A percentile compares a stretch with the other conserved stretches of the same genome.
Evolutionary conservation across 2,888 invertebrate genomes (phyloP).

Genomic region (Keiferia lycopersicella): DNA sequence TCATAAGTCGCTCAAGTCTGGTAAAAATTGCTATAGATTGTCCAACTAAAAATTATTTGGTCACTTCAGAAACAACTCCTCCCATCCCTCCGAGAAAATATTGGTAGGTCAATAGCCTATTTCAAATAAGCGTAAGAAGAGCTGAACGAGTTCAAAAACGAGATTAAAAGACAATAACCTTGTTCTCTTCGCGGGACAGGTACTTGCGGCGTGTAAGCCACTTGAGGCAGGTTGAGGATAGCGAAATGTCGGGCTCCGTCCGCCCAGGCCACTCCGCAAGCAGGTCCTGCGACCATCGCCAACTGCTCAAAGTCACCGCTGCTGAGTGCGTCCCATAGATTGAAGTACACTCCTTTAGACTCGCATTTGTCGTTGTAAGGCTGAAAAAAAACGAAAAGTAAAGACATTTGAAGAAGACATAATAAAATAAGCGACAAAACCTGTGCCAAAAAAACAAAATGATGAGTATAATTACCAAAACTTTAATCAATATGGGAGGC

Average conservation of each 20-base stretch:
- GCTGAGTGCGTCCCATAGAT: slow-evolving; percentile 58
- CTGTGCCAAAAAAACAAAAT: background rate
- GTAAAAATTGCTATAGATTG: too few relatives aligned
- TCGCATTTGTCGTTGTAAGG: slow-evolving; percentile 58
- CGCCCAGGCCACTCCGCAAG: slow-evolving; percentile 62
- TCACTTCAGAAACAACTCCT: too few relatives aligned
- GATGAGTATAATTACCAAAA: background rate
- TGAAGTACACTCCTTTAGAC: slow-evolving; percentile 57
- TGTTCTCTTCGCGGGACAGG: slow-evolving; percentile 28
- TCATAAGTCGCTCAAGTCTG: too few relatives aligned
- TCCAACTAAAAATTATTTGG: too few relatives aligned
- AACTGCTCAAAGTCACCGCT: slow-evolving; percentile 58
- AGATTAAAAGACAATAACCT: too few relatives aligned
- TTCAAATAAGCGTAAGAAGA: too few relatives aligned
- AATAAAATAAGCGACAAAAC: too few relatives aligned
- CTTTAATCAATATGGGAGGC: background rate
- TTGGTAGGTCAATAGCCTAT: too few relatives aligned
- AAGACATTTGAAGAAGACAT: background rate
- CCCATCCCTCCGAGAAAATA: too few relatives aligned
- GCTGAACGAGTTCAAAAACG: too few relatives aligned
- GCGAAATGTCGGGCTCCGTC: slow-evolving; percentile 61
- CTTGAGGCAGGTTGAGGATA: slow-evolving; percentile 55
- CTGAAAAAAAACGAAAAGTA: background rate
- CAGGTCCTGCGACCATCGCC: slow-evolving; percentile 63
- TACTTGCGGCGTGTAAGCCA: slow-evolving; percentile 61